Conservation (phyloP, 2,797 vertebrate genomes). For the Sebastiscus albofasciatus region DNA sequence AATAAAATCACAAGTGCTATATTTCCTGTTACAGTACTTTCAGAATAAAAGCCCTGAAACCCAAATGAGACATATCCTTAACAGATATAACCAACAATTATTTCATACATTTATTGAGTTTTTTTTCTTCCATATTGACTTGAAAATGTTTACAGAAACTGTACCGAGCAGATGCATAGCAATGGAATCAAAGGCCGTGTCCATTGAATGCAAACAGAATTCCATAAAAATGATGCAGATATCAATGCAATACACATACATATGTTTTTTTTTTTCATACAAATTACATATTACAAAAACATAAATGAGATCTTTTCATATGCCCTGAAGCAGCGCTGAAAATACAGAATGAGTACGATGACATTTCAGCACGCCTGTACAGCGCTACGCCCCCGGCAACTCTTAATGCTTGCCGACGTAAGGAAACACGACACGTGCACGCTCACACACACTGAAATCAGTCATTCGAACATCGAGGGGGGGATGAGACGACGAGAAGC, state of each 20-base stretch:
- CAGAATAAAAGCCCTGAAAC: neutral
- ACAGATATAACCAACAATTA: constrained; percentile 44
- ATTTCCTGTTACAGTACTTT: neutral
- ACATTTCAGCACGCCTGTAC: constrained; percentile 69
- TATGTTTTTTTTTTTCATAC: constrained; percentile 72
- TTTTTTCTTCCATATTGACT: constrained; percentile 77
- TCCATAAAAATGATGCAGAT: constrained; percentile 83
- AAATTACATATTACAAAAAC: constrained; percentile 86
- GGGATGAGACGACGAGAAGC: constrained; percentile 57
- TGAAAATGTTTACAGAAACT: constrained; percentile 80
- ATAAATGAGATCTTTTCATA: constrained; percentile 75
- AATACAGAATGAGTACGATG: constrained; percentile 61
- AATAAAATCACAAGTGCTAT: neutral
- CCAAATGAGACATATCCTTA: neutral
- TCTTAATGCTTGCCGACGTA: constrained; percentile 36
- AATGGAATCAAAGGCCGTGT: constrained; percentile 76
- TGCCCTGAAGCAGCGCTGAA: constrained; percentile 73
- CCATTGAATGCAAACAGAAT: constrained; percentile 79
- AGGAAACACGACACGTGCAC: constrained; percentile 53
- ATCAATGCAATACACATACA: constrained; percentile 79
- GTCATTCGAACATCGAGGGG: constrained; percentile 47
- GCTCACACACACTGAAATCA: constrained; percentile 35
- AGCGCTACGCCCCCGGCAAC: constrained; percentile 43
- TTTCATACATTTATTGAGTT: constrained; percentile 82
- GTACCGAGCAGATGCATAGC: constrained; percentile 80